Evolutionary conservation across 1,140 invertebrate genomes (phyloP), one percentile per base, ranked within the genome.

Genomic region (Halictus rubicundus): DNA sequence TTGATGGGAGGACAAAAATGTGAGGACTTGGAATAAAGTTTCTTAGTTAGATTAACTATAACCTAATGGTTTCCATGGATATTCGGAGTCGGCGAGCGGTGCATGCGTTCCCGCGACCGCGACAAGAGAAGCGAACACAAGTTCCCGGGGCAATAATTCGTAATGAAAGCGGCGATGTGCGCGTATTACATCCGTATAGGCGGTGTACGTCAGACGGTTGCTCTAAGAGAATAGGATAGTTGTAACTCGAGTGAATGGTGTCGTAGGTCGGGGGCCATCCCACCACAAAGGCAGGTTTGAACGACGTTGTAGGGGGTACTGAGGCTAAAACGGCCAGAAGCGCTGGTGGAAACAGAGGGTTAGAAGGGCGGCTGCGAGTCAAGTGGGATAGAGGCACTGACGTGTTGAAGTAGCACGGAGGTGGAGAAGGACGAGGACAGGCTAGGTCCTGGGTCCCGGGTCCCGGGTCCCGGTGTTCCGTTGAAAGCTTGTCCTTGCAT

Each of bases 401-500:
- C 19, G 73, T 52, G 46, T 32, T 66, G 64, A 64, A 37, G 49
- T 52, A 52, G 57, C 60, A 32, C 75, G 52, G 82, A 54, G 57
- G 52, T 27, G 39, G 37, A 25, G 49, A 12, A 78, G 72, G 66
- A 60, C n/a, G 69, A 63, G 61, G 71, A 32, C 32, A 32, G 32
- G 32, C 32, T 32, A 32, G 32, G 32, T 32, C 32, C 32, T 32
- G 32, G 32, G 32, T 32, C 32, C 32, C 27, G 27, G 27, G 4
- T 32, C 27, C 27, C 39, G 74, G 78, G 72, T 70, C 49, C 49
- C 49, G 5, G 46, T 68, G 71, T 68, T 79, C 71, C 68, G 39
- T 66, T 87, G 88, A 88, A 88, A 89, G 85, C 86, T 68, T 81
- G 80, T 81, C 78, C 80, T 81, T 77, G 77, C 85, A 86, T 87